Evolutionary conservation across 2,888 invertebrate species (phyloP), one percentile per base, ranked within the genome.

Genomic region (Diplolepis rosae): DNA sequence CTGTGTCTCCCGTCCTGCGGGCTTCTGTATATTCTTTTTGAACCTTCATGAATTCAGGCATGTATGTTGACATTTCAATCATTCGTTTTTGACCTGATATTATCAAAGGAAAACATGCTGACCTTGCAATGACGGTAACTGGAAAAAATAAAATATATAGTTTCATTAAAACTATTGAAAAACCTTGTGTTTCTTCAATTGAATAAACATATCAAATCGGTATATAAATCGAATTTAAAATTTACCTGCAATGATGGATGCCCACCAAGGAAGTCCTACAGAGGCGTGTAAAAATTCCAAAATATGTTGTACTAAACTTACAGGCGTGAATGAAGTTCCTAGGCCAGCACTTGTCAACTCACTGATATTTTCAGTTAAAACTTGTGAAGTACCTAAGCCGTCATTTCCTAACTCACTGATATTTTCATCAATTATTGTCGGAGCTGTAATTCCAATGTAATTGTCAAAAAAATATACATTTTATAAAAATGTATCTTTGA

Each of bases 241-340:
- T 72, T 82, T 89, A 93, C 94, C 95, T 68, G 94, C 89, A 2
- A 94, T 90, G 80, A 98, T 97, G 11, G 95, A 91, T 42, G 91
- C 93, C 97, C 98, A 99, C 99, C 99, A 99, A 0, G 98, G 98
- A 11, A 98, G 77, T 79, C 94, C 96, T 11, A 92, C 88, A 0
- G 91, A 89, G n/a, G 95, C 92, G 85, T 99, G 98, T 45, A 98
- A 80, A 82, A 90, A 94, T 89, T 99, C 98, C 81, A 98, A 90
- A 74, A 92, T 91, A 54, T 93, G 91, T 87, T 98, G 96, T 13
- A 97, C 91, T 4, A 96, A 86, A 0, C 98, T 98, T 0, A 94
- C 91, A 0, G 98, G 98, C 15, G 92, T 90, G 13, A 65, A 79
- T 92, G 93, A 95, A 28, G 95, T 94, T 1, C 95, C 96, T 22